These are phyloP conservation scores for Parazoanthus swiftii DNA, from an alignment of 92 coral and sea anemone genomes.

Conservation along the genomic window DNA sequence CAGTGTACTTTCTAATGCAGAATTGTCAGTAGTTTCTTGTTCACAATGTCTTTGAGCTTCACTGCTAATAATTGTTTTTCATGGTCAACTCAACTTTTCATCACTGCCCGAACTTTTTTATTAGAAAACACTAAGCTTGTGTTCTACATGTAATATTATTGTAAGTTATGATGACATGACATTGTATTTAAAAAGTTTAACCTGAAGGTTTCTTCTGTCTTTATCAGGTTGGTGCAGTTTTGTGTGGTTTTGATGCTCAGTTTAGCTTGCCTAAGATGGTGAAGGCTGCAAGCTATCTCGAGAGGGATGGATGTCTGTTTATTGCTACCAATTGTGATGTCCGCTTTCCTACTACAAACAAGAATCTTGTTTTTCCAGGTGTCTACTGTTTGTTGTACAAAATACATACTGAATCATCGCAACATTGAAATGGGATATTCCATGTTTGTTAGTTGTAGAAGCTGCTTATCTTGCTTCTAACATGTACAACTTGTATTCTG, in stretches of 20 bases:
- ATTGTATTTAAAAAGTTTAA: too few species aligned
- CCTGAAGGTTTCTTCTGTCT: neutral
- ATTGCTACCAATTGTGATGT: conserved; percentile 54
- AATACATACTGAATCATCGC: too few species aligned
- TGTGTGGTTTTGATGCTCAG: conserved; percentile 53
- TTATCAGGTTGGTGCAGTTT: conserved; percentile 48
- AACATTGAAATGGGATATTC: too few species aligned
- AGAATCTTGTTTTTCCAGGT: conserved; percentile 42
- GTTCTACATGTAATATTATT: too few species aligned
- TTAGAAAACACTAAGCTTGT: too few species aligned
- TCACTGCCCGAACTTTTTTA: too few species aligned
- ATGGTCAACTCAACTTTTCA: too few species aligned
- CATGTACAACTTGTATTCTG: neutral
- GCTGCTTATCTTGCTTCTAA: neutral
- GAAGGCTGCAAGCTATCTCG: conserved; percentile 53
- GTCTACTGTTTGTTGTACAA: neutral
- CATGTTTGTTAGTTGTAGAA: neutral
- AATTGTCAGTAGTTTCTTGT: too few species aligned
- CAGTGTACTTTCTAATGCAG: too few species aligned
- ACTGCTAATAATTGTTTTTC: too few species aligned
- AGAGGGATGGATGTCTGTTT: conserved; percentile 43
- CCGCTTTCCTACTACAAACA: conserved; percentile 19
- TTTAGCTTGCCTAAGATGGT: conserved; percentile 46
- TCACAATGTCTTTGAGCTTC: too few species aligned
- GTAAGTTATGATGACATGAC: too few species aligned